Evolutionary conservation across 2,113 vertebrate species (phyloP).

Genomic region (Saccopteryx bilineata): DNA sequence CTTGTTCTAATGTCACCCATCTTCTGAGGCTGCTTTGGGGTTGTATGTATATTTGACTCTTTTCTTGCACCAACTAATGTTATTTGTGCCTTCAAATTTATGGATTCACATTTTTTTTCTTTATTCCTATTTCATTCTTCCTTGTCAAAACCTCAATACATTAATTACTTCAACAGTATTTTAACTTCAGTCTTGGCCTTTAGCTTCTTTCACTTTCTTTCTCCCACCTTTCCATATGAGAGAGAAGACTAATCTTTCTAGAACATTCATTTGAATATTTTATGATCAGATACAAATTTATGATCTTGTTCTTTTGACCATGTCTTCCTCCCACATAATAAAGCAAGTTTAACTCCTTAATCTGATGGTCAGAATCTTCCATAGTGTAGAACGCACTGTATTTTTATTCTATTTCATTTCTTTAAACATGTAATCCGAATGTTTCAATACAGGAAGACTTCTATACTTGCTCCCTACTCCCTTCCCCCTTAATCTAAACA

Average conservation of each 20-base stretch:
- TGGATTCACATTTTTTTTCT: background rate
- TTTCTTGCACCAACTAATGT: background rate
- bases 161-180: background rate
- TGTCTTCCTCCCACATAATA: background rate
- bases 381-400: background rate
- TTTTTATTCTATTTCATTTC: background rate
- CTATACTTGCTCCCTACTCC: background rate
- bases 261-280: background rate
- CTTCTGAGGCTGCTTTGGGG: background rate
- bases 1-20: background rate
- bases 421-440: background rate
- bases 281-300: background rate
- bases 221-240: background rate
- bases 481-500: background rate
- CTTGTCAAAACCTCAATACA: background rate
- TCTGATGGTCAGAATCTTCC: background rate
- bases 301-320: background rate
- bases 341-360: background rate
- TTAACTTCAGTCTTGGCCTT: background rate
- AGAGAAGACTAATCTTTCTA: slow-evolving; percentile 47
- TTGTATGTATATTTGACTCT: background rate
- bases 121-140: background rate
- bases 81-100: slow-evolving; percentile 1
- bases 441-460: background rate
- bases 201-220: slow-evolving; percentile 37